Evolutionary conservation across 2,888 invertebrate species (phyloP), one percentile per base, ranked within the genome.

Genomic region (Xanthorhoe designata): DNA sequence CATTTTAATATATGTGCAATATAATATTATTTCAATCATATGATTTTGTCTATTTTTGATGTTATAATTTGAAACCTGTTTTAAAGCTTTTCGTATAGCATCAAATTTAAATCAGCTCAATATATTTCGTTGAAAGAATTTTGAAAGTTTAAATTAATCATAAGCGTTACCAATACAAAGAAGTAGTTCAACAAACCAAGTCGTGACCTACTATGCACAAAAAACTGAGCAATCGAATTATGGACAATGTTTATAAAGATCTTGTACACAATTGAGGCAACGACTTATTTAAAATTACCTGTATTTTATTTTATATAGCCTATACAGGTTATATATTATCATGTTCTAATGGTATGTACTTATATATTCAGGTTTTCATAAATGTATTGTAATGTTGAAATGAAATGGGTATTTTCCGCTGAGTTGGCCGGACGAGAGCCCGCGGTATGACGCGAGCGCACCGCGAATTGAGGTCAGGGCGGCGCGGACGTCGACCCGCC

Each of bases 391-490:
- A 72, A 74, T 84, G 80, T 84, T 83, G 82, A 82, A 87, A 85
- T 78, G 77, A 84, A 62, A 68, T 89, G 89, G 89, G 89, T 89
- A 89, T 91, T 92, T 92, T 92, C 92, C 92, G 87, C 86, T 87
- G 82, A 82, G 84, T 87, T 85, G 91, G 86, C 88, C 87, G 92
- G 92, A 91, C 89, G 87, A 89, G 88, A 87, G 88, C 89, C 92
- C 88, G 87, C 89, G 86, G 88, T 90, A 92, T 94, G 94, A 92
- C 91, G 92, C 89, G 91, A 88, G 90, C 88, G 87, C 88, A 82
- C 80, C 79, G 80, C 86, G 82, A 81, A 92, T 92, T 92, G 91
- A 84, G 92, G 93, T 93, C 91, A 92, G 91, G 91, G 92, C 92
- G 90, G 86, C 92, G 92, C 91, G 92, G 92, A 74, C 92, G 90